A percentile compares a stretch with the other conserved stretches of the same genome.
Conservation (phyloP, 2,113 vertebrate species). For the Bufo bufo region DNA sequence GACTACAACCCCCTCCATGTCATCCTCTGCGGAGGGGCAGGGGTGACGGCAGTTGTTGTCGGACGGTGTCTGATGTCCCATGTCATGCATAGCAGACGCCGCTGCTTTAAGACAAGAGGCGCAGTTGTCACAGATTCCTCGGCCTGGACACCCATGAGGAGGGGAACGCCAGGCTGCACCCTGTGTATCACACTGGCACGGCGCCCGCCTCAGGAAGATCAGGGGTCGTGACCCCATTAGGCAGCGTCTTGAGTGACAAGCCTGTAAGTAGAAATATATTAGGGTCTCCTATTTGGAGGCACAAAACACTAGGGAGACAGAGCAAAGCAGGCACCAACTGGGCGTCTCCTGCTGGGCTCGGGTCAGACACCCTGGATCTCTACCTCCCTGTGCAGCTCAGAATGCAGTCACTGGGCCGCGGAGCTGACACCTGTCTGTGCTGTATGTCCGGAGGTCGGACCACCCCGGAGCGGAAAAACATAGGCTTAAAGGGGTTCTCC, state of each 20-base stretch:
- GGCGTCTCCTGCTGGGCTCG: too few relatives aligned
- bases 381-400: too few relatives aligned
- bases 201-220: neutral
- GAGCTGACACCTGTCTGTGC: neutral
- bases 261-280: neutral
- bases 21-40: neutral
- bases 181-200: neutral
- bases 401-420: neutral
- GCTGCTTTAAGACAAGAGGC: slow-evolving; percentile 50
- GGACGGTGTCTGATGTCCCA: slow-evolving; percentile 34
- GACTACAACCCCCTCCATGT: too few relatives aligned
- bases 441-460: neutral
- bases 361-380: too few relatives aligned
- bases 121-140: slow-evolving; percentile 50
- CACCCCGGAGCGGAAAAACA: slow-evolving; percentile 15
- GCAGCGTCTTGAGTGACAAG: neutral
- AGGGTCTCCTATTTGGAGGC: neutral
- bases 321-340: too few relatives aligned
- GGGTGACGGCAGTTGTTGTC: slow-evolving; percentile 50
- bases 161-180: neutral
- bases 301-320: too few relatives aligned
- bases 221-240: neutral
- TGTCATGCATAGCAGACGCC: slow-evolving; percentile 3
- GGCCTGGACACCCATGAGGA: neutral
- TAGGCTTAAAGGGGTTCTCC: too few relatives aligned